Evolutionary conservation across 1,140 invertebrate species (phyloP).

Genomic region (Palaemon carinicauda): DNA sequence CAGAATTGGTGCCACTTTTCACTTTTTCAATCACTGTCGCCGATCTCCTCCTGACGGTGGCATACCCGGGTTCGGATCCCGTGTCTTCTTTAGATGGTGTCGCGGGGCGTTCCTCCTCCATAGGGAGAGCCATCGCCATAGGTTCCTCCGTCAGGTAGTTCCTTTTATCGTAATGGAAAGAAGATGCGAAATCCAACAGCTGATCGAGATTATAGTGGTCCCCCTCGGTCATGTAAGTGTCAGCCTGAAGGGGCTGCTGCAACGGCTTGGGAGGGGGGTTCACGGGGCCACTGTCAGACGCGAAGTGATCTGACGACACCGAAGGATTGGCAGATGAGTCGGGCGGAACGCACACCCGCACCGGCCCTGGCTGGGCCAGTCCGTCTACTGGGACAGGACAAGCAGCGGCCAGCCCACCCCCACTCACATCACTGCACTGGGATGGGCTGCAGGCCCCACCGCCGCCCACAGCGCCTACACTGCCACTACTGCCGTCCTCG

Average conservation of each 20-base stretch:
- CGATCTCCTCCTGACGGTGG: conserved; percentile 54
- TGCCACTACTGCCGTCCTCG: conserved; percentile 5
- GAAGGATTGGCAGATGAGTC: conserved; percentile 11
- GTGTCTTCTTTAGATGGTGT: conserved; percentile 39
- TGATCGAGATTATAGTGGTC: conserved; percentile 61
- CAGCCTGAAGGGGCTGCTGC: conserved; percentile 31
- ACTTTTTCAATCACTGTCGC: conserved; percentile 56
- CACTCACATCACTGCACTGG: neutral
- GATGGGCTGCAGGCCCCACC: too few relatives aligned
- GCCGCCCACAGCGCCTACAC: conserved; percentile 35
- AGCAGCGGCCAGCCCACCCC: neutral
- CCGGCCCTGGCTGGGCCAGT: conserved; percentile 31
- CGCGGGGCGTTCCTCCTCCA: conserved; percentile 36
- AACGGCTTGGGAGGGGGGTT: neutral
- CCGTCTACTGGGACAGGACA: conserved; percentile 33
- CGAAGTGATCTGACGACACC: neutral
- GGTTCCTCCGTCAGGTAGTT: conserved; percentile 56
- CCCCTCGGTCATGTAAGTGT: conserved; percentile 54
- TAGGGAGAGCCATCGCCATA: conserved; percentile 44
- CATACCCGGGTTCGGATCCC: conserved; percentile 26
- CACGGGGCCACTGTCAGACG: neutral
- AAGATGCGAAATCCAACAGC: conserved; percentile 60
- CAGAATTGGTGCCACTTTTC: conserved; percentile 29
- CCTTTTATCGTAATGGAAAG: conserved; percentile 60
- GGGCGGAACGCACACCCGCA: conserved; percentile 37